Base-by-base conservation (phyloP, 2,113 vertebrate species). In the Mastomys natalensis region DNA sequence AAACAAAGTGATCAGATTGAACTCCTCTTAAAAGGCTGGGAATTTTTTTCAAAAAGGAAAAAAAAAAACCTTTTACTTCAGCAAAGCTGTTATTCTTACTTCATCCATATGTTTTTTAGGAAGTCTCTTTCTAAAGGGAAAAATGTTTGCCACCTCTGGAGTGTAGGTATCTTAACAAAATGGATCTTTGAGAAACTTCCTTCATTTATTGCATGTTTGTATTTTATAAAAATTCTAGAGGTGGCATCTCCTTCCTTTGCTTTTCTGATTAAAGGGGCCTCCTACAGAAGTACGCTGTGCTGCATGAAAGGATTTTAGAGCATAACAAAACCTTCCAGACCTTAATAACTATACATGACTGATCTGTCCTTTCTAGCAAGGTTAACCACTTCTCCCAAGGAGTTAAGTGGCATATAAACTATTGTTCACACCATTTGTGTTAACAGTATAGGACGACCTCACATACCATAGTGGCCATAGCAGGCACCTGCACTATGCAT, bases 401-500 rank as follows among this genome's bases (percentile, higher is more conserved):
- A 98, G 98, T 98, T 99, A 99, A 98, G 98, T 98, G 98, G 98
- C 98, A 98, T 98, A 99, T 98, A 99, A 99, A 98, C 98, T 99
- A 99, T 98, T 98, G 98, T 99, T 98, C 98, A 98, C 98, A 98
- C 98, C 98, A 98, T 98, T 99, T 98, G 98, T 98, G 98, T 98
- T 98, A 99, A 98, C 98, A 98, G 97, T 98, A 97, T 98, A 98
- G 98, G 96, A 98, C 98, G 98, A 98, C 98, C 98, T 98, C 98
- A 98, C 58, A 98, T 97, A 97, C 97, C 97, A 87, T 96, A 97
- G 98, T 98, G 98, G 98, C 98, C 98, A 97, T 93, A 98, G 95
- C 98, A 98, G 97, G 97, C 97, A 98, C 98, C 97, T 98, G 97
- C 97, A 98, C 98, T 97, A 98, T 98, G 98, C 98, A 99, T 99